Evolutionary conservation across 2,797 vertebrate genomes (phyloP).

Genomic region (Helarctos malayanus): DNA sequence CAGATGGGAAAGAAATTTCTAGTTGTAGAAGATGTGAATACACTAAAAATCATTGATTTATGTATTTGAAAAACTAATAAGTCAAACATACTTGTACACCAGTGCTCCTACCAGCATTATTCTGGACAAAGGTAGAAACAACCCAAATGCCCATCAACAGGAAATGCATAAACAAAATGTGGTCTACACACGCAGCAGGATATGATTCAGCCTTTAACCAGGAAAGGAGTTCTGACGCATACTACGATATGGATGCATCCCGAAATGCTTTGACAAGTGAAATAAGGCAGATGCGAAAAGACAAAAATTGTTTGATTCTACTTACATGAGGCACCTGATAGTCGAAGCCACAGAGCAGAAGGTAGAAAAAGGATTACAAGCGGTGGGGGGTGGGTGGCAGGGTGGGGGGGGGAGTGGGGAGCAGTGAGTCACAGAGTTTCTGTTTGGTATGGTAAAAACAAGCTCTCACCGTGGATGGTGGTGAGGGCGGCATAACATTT

Average conservation of each 20-base stretch:
- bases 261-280: no score
- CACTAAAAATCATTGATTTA: background rate
- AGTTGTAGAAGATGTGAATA: background rate
- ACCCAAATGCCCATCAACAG: background rate
- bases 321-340: background rate
- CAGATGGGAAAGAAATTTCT: background rate
- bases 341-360: background rate
- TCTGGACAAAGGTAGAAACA: background rate
- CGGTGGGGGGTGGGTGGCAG: background rate
- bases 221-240: background rate
- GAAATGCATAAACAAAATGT: no score
- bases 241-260: background rate
- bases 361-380: background rate
- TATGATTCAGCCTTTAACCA: background rate
- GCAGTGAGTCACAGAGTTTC: background rate
- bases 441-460: background rate
- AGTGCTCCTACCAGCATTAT: background rate
- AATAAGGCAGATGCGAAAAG: background rate
- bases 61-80: background rate
- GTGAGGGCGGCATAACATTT: background rate
- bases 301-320: background rate
- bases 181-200: accelerated
- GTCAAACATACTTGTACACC: background rate
- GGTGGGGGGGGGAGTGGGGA: background rate
- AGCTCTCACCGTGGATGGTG: background rate